phyloP scores from a whole-genome alignment of 2,113 vertebrate genomes.

The Chinchilla lanigera region DNA sequence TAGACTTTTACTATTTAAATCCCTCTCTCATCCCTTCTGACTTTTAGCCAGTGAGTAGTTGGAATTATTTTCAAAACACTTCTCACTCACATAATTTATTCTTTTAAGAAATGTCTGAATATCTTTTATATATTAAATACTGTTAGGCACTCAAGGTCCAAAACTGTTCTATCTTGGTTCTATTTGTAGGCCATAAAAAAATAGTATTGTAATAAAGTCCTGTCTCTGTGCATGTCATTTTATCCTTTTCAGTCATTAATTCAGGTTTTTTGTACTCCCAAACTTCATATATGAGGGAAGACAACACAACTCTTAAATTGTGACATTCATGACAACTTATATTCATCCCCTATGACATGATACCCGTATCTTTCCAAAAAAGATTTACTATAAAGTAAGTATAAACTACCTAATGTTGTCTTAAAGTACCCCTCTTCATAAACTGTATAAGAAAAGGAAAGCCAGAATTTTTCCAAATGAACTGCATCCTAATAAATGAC shows the following conservation, averaged over 20 bases:
- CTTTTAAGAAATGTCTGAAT: conserved; percentile 33
- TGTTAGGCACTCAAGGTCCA: background rate
- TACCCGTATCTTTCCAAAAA: background rate
- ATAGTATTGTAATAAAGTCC: background rate
- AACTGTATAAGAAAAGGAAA: background rate
- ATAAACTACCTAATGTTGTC: background rate
- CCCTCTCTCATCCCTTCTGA: background rate
- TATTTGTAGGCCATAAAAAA: background rate
- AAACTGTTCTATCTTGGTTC: background rate
- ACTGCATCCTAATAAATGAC: background rate
- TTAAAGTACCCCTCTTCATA: background rate
- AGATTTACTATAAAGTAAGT: background rate
- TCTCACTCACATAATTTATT: background rate
- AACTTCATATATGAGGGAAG: background rate
- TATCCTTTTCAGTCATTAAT: background rate
- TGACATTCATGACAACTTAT: background rate
- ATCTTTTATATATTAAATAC: background rate
- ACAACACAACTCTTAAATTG: background rate
- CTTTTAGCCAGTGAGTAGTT: background rate
- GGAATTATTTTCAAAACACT: conserved; percentile 22
- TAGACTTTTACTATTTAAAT: background rate
- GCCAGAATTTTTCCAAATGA: background rate
- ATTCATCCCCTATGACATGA: background rate
- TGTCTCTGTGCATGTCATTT: background rate
- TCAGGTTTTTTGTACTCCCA: background rate